A percentile compares a stretch with the other conserved stretches of the same genome.
phyloP scores from a whole-genome alignment of 2,113 vertebrate species.

The Thomomys bottae region DNA sequence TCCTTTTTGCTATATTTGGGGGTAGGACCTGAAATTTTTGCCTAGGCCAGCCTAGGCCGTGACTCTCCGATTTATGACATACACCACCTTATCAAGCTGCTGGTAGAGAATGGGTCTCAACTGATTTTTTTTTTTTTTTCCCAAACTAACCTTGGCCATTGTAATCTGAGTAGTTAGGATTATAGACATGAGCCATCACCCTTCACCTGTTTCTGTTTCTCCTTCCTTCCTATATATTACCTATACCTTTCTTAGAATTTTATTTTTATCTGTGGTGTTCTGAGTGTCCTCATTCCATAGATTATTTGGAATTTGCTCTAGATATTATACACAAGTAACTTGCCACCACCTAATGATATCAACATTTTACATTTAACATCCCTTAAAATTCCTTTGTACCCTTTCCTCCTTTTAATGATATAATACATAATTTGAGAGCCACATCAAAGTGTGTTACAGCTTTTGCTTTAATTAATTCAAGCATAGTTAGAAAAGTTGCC shows the following conservation, averaged over 20 bases:
- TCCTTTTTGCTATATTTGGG: no score
- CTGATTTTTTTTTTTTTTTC: no score
- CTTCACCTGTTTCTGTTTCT: background rate
- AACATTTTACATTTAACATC: background rate
- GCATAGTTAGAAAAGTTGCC: background rate
- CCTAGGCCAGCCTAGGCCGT: no score
- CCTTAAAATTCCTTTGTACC: background rate
- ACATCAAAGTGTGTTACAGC: background rate
- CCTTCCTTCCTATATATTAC: background rate
- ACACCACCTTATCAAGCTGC: no score
- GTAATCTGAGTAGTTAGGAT: no score
- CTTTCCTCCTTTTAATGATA: background rate
- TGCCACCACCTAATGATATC: background rate
- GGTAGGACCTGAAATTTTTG: no score
- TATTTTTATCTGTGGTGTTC: background rate
- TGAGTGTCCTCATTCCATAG: background rate
- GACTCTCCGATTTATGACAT: no score
- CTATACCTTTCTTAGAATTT: background rate
- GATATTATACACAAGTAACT: background rate
- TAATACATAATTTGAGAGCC: background rate
- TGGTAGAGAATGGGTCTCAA: no score
- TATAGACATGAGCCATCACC: no score
- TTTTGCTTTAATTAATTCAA: slow-evolving; percentile 16
- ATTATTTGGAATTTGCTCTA: slow-evolving; percentile 28
- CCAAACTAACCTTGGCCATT: no score